These are phyloP conservation scores for Rafetus swinhoei DNA, from an alignment of 2,113 vertebrate genomes.

Conservation along the genomic window DNA sequence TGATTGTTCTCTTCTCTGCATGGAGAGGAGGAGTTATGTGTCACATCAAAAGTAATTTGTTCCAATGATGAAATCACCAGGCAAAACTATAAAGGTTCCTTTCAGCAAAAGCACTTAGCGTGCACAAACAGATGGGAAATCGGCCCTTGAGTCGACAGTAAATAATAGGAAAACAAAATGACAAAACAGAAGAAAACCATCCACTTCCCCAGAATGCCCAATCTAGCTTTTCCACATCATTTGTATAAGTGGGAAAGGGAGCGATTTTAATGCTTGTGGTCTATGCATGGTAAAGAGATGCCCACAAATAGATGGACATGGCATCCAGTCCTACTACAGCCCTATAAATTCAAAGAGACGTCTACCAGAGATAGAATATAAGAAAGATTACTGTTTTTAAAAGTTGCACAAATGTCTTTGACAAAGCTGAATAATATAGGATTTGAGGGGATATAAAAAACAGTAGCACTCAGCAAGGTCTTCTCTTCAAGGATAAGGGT, in stretches of 20 bases:
- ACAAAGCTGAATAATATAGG: neutral
- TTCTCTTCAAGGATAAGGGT: neutral
- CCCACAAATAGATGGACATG: neutral
- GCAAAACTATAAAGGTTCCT: accelerated
- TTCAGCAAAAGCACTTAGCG: neutral
- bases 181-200: neutral
- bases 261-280: too few species aligned
- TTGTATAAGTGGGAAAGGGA: neutral
- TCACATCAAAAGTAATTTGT: neutral
- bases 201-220: accelerated
- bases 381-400: neutral
- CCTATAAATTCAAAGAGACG: neutral
- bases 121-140: accelerated
- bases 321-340: neutral
- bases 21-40: neutral
- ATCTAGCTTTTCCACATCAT: neutral
- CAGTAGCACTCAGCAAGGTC: neutral
- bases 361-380: neutral
- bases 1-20: neutral
- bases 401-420: neutral
- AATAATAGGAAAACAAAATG: neutral
- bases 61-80: neutral
- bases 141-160: neutral
- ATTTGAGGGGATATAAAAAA: neutral
- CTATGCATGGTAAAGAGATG: neutral